Percentiles rank a stretch among this genome's conserved stretches.
phyloP scores from a whole-genome alignment of 2,797 vertebrate species.

The Gallinago stenura region DNA sequence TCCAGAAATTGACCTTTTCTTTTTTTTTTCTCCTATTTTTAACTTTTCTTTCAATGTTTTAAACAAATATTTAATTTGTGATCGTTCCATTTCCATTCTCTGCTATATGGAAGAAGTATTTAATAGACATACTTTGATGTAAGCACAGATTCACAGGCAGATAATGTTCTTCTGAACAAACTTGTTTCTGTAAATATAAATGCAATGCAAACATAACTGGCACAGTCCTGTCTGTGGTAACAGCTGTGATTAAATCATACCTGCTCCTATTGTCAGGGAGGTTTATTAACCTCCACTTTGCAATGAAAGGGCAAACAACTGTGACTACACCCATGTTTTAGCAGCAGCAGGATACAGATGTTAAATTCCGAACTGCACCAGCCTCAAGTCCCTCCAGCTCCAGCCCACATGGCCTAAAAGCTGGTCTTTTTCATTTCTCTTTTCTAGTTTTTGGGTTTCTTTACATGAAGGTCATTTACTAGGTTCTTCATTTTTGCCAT shows the following conservation, averaged over 20 bases:
- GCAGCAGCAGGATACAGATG: constrained; percentile 48
- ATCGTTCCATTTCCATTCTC: background rate
- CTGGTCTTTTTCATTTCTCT: background rate
- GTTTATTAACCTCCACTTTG: constrained; percentile 24
- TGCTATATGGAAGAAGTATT: background rate
- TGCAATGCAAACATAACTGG: constrained; percentile 29
- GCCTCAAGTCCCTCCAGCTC: background rate
- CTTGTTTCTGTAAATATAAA: constrained; percentile 29
- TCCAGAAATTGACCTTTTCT: background rate
- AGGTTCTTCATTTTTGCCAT: background rate
- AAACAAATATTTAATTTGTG: background rate
- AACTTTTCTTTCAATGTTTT: constrained; percentile 10
- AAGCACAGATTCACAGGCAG: constrained; percentile 24
- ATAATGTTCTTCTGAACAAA: constrained; percentile 58
- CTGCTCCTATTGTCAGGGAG: constrained; percentile 35
- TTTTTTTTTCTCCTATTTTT: background rate
- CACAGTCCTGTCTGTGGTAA: constrained; percentile 12
- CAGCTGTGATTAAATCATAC: constrained; percentile 57
- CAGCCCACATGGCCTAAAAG: background rate
- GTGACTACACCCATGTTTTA: constrained; percentile 28
- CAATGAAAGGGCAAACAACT: background rate
- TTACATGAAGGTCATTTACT: background rate
- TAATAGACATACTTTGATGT: constrained; percentile 20
- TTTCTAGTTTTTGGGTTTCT: background rate
- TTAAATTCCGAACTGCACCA: background rate